Conservation (phyloP, 2,888 invertebrate species). For the Helobdella robusta region DNA sequence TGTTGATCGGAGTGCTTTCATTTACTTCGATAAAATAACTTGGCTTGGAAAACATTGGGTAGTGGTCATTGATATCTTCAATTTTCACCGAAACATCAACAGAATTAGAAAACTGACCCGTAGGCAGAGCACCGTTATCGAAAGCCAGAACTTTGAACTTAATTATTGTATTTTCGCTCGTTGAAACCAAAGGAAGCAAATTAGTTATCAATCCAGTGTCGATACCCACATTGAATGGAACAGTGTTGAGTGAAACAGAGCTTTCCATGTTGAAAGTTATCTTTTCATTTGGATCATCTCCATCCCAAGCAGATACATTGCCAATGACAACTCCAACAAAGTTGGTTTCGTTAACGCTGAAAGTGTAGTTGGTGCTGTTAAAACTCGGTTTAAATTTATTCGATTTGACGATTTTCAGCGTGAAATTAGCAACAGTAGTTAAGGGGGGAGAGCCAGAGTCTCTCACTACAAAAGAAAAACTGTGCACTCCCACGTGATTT, state of each 20-base stretch:
- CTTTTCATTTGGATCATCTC: conserved; percentile 14
- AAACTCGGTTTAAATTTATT: conserved; percentile 23
- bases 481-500: conserved; percentile 10
- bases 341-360: conserved; percentile 11
- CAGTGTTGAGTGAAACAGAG: background rate
- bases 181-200: background rate
- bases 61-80: conserved; percentile 26
- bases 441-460: conserved; percentile 21
- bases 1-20: conserved; percentile 15
- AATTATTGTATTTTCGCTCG: conserved; percentile 1
- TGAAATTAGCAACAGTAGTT: conserved; percentile 5
- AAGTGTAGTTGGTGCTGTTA: background rate
- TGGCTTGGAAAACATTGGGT: conserved; percentile 7
- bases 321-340: background rate
- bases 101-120: conserved; percentile 19
- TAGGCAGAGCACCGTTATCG: conserved; percentile 25
- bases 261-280: background rate
- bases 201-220: conserved; percentile 20
- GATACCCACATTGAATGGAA: conserved; percentile 21
- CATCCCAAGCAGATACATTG: conserved; percentile 10
- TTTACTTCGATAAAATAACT: background rate
- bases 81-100: conserved; percentile 14
- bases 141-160: conserved; percentile 10
- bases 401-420: conserved; percentile 4
- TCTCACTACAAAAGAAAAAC: conserved; percentile 5